Evolutionary conservation across 2,113 vertebrate species (phyloP).

Genomic region (Pelvicachromis taeniatus): DNA sequence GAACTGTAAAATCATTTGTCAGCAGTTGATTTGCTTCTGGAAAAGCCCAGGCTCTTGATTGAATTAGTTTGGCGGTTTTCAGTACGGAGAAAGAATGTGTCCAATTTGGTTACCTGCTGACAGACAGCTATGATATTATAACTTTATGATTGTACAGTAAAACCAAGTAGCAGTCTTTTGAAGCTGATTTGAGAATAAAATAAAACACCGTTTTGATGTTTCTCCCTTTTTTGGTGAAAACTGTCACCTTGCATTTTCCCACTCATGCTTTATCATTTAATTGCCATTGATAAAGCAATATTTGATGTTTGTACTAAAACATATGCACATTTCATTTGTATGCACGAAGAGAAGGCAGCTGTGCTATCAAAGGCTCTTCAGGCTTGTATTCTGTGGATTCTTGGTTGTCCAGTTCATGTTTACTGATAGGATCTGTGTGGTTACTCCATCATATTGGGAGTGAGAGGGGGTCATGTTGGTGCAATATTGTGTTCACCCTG

Average conservation of each 20-base stretch:
- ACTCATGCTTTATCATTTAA: neutral
- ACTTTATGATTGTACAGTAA: constrained; percentile 10
- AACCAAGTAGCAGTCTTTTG: neutral
- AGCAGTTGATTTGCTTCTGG: constrained; percentile 69
- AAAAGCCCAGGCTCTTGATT: constrained; percentile 61
- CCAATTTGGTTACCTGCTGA: constrained; percentile 55
- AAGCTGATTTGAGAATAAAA: neutral
- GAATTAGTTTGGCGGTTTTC: constrained; percentile 66
- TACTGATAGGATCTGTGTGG: constrained; percentile 65
- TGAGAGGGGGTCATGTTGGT: constrained; percentile 63
- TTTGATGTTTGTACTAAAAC: constrained; percentile 3
- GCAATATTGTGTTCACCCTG: constrained; percentile 72
- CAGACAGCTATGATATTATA: constrained; percentile 28
- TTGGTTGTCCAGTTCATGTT: constrained; percentile 59
- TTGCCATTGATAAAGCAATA: neutral
- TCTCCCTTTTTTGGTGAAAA: neutral
- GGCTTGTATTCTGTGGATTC: constrained; percentile 13
- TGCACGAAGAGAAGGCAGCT: constrained; percentile 30
- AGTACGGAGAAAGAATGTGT: constrained; percentile 46
- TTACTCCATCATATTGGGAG: constrained; percentile 62
- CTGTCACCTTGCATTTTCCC: neutral
- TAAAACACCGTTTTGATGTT: neutral
- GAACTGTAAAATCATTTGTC: constrained; percentile 70
- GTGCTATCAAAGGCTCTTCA: constrained; percentile 42
- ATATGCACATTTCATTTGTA: constrained; percentile 22